Percentiles rank a stretch among this genome's conserved stretches.
Conservation (phyloP, 2,113 vertebrate species). For the Brachyhypopomus occidentalis region DNA sequence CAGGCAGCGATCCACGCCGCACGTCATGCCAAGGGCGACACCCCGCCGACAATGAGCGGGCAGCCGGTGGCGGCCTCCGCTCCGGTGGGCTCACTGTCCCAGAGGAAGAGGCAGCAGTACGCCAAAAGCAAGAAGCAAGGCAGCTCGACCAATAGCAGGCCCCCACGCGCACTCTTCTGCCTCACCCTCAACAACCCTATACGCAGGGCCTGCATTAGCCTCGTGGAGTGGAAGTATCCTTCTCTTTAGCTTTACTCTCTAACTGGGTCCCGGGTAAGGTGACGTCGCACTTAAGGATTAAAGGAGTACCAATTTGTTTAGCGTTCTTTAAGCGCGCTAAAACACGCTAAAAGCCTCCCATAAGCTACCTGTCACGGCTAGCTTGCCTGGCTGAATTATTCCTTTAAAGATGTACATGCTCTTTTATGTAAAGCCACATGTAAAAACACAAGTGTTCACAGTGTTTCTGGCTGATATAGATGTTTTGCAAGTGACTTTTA, state of each 20-base stretch:
- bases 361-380: not conserved
- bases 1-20: constrained; percentile 92
- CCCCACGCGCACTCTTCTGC: constrained; percentile 96
- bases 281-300: not conserved
- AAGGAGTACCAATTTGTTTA: not conserved
- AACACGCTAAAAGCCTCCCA: not conserved
- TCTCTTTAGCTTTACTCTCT: constrained; percentile 27
- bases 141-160: constrained; percentile 88
- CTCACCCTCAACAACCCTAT: constrained; percentile 98
- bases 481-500: not conserved
- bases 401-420: not conserved
- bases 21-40: constrained; percentile 86
- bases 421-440: not conserved
- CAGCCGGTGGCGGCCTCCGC: constrained; percentile 62
- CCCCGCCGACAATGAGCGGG: constrained; percentile 75
- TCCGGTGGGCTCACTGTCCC: constrained; percentile 88
- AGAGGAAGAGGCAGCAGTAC: constrained; percentile 98
- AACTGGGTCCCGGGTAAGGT: not conserved
- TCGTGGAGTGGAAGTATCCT: constrained; percentile 99
- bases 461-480: no score
- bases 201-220: constrained; percentile 97
- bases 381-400: constrained; percentile 2
- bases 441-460: no score
- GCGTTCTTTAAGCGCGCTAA: not conserved
- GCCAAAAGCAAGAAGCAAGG: constrained; percentile 99